Base-by-base conservation (phyloP, 2,113 vertebrate species). In the Cinclus mexicanus region DNA sequence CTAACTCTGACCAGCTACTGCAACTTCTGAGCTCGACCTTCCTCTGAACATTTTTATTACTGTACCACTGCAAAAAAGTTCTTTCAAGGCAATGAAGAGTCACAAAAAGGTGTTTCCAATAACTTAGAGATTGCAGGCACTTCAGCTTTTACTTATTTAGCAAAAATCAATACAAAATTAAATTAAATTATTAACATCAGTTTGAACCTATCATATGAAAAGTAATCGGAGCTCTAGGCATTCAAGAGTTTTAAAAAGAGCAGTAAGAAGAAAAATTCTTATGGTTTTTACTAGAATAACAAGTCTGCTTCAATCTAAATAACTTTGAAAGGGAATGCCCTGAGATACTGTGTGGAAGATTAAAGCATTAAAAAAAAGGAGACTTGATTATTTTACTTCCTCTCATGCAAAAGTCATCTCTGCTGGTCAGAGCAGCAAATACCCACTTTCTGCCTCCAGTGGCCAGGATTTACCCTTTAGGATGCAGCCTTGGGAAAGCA, bases 401-500 rank as follows among this genome's bases (percentile, higher is more conserved):
- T 21, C 15, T 92, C n/a, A 17, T 49, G 56, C 20, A 55, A 59
- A 80, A 90, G 14, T 63, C 84, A 88, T 93, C 71, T 88, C 39
- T 86, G 15, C 37, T 88, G 82, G 72, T 68, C 64, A 95, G 76
- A 88, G 52, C 42, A 74, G 52, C 28, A 81, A 74, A 90, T 29
- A 86, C 4, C 2, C 20, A 26, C 19, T 52, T 89, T 78, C 56
- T 93, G 44, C 93, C 49, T 68, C 67, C 76, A 71, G 39, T 23
- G 82, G 90, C 85, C 64, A 90, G 93, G 87, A 90, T 93, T 86
- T 55, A 61, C 39, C 23, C 74, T 61, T 39, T 88, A 86, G 85
- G 29, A 68, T 35, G 59, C 20, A 56, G 85, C 83, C 86, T 64
- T 20, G 24, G 88, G 76, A 87, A 96, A 87, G 64, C 44, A 94